Conservation (phyloP, 2,797 vertebrate genomes). For the Mus spretus region DNA sequence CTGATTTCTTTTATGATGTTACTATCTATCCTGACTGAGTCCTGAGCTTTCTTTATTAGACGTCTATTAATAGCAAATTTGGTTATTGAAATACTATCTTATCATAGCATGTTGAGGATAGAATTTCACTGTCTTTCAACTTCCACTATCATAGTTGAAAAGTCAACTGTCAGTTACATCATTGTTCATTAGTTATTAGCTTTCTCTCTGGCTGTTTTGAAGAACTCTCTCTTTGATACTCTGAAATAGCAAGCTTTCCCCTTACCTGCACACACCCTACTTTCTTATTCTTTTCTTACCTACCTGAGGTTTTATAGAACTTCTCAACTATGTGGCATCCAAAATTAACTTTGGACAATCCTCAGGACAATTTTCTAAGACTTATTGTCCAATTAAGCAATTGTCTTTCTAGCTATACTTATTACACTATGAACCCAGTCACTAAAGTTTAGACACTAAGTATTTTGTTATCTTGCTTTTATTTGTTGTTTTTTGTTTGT, state of each 20-base stretch:
- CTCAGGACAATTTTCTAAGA: constrained; percentile 57
- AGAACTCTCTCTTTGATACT: constrained; percentile 31
- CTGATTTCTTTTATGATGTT: constrained; percentile 39
- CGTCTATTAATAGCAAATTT: constrained; percentile 15
- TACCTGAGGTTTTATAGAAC: not conserved
- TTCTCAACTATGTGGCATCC: constrained; percentile 26
- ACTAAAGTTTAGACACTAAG: constrained; percentile 1
- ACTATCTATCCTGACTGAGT: constrained; percentile 27
- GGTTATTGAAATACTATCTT: constrained; percentile 42
- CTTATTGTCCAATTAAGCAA: constrained; percentile 8
- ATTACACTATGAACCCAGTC: constrained; percentile 8
- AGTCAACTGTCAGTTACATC: constrained; percentile 28
- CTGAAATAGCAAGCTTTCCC: constrained; percentile 45
- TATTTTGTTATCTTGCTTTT: constrained; percentile 18
- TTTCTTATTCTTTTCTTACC: constrained; percentile 41
- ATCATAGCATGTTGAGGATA: constrained; percentile 6
- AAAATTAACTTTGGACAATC: constrained; percentile 41
- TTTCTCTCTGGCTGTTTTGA: constrained; percentile 49
- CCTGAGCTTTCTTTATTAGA: constrained; percentile 45
- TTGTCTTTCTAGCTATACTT: constrained; percentile 18
- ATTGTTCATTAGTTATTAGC: constrained; percentile 6
- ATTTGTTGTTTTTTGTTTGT: not conserved
- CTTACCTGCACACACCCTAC: not conserved
- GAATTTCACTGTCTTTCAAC: constrained; percentile 34
- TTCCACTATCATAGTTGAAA: constrained; percentile 37